These are phyloP conservation scores for Tonatia bakeri DNA, from an alignment of 2,113 vertebrate genomes.

Conservation along the genomic window DNA sequence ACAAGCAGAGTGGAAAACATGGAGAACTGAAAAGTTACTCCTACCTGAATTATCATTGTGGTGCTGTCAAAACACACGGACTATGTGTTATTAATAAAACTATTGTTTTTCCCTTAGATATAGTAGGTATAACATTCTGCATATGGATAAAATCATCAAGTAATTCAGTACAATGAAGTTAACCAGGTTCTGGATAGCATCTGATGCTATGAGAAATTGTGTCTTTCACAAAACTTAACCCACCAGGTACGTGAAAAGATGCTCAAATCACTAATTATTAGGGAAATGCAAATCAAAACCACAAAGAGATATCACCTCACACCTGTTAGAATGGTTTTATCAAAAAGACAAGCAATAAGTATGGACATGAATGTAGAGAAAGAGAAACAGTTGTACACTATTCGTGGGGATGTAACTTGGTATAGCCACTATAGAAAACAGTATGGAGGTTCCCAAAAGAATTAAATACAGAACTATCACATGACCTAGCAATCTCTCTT, in stretches of 20 bases:
- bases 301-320: too few species aligned
- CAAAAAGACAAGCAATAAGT: not conserved
- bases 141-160: not conserved
- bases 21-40: not conserved
- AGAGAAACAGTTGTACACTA: not conserved
- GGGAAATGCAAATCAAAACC: not conserved
- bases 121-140: not conserved
- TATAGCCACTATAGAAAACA: not conserved
- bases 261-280: not conserved
- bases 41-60: not conserved
- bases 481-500: not conserved
- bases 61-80: not conserved
- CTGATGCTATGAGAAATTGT: not conserved
- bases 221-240: not conserved
- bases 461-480: not conserved
- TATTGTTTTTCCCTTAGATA: not conserved
- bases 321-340: not conserved
- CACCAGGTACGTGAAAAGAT: not conserved
- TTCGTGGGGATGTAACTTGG: not conserved
- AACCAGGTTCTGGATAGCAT: not conserved
- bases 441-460: not conserved
- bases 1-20: not conserved
- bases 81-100: not conserved
- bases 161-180: not conserved
- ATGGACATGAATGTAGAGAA: not conserved